Conservation (phyloP, 2,113 vertebrate genomes). For the Mormyrus lacerda region DNA sequence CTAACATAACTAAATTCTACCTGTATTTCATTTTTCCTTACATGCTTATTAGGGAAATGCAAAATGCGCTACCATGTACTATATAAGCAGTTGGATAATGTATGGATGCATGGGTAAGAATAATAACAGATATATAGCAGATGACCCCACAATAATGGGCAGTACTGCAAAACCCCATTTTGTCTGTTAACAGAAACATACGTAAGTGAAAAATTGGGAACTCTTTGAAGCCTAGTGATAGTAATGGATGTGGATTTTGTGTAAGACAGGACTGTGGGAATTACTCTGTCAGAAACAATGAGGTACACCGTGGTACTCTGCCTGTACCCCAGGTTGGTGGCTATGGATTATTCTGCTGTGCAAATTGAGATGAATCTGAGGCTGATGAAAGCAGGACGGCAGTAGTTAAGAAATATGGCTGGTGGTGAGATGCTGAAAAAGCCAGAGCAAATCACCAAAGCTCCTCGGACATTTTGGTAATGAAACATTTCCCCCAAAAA, state of each 20-base stretch:
- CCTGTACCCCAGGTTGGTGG: background rate
- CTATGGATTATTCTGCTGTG: conserved; percentile 12
- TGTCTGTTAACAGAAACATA: background rate
- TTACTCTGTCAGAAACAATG: conserved; percentile 19
- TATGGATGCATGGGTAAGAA: background rate
- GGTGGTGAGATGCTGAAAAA: conserved; percentile 14
- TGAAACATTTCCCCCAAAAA: conserved; percentile 13
- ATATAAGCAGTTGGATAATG: background rate
- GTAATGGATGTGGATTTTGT: conserved; percentile 15
- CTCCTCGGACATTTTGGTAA: conserved; percentile 11
- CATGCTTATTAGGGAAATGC: background rate
- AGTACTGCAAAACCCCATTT: background rate
- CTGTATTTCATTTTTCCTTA: background rate
- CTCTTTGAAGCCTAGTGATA: background rate
- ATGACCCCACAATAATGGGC: background rate
- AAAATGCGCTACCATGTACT: background rate
- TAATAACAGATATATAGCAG: background rate
- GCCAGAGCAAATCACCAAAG: conserved; percentile 13
- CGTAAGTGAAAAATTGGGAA: background rate
- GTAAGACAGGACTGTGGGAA: background rate
- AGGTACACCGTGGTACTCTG: background rate
- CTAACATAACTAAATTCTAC: background rate
- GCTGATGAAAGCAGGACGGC: conserved; percentile 24
- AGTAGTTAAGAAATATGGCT: conserved; percentile 20
- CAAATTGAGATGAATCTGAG: conserved; percentile 19